Conservation (phyloP, 2,113 vertebrate genomes). For the Cavia porcellus region DNA sequence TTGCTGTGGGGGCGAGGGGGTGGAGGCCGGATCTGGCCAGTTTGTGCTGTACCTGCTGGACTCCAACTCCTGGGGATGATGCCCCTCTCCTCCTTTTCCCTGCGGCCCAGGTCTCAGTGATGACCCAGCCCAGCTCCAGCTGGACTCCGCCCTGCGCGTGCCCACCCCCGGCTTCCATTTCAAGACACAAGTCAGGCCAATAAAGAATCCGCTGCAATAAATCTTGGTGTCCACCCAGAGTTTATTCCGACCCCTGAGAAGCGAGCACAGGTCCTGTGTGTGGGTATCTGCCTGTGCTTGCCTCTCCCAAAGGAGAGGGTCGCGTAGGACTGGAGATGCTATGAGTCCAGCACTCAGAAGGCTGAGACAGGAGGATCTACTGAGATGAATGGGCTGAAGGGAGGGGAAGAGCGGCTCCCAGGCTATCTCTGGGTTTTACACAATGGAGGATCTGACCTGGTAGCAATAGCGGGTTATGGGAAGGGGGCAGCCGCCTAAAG, state of each 20-base stretch:
- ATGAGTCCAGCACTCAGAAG: not conserved
- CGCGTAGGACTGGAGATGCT: not conserved
- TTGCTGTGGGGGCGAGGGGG: too few relatives aligned
- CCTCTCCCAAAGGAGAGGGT: not conserved
- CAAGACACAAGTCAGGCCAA: conserved; percentile 63
- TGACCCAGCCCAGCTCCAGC: not conserved
- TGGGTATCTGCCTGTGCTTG: not conserved
- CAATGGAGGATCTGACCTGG: not conserved
- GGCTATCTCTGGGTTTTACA: not conserved
- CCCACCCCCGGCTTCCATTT: conserved; percentile 11
- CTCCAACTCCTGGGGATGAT: not conserved
- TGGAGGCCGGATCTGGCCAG: not conserved
- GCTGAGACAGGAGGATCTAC: not conserved
- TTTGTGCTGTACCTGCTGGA: not conserved
- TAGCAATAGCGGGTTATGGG: not conserved
- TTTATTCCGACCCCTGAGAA: not conserved
- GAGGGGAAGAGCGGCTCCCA: not conserved
- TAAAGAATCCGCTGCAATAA: conserved; percentile 72
- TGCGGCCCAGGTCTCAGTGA: conserved; percentile 70
- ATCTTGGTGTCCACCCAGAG: not conserved
- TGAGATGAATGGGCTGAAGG: not conserved
- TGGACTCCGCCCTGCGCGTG: conserved; percentile 49
- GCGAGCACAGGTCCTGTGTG: not conserved
- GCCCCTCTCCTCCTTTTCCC: not conserved
- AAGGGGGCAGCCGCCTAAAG: not conserved